A percentile compares a stretch with the other conserved stretches of the same genome.
These are phyloP conservation scores for Craseonycteris thonglongyai DNA, from an alignment of 2,113 vertebrate genomes.

Conservation along the genomic window DNA sequence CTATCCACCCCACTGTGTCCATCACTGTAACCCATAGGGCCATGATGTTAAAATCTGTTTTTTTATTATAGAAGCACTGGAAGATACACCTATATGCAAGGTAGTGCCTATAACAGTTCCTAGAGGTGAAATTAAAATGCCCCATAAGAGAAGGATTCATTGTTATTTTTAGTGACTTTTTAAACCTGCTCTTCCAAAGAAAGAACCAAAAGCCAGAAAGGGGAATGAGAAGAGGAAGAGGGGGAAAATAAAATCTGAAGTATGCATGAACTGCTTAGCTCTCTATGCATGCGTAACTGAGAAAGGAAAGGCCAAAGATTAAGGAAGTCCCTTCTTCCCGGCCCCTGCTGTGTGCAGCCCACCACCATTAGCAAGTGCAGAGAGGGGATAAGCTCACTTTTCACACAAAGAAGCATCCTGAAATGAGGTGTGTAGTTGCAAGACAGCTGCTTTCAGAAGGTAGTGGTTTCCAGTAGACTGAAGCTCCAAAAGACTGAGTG, in stretches of 20 bases:
- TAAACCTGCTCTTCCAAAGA: background rate
- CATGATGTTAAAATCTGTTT: background rate
- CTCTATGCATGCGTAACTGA: background rate
- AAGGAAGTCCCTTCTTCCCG: background rate
- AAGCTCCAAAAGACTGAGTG: background rate
- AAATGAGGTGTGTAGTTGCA: background rate
- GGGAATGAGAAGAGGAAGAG: background rate
- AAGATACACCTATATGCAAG: background rate
- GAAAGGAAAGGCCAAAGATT: background rate
- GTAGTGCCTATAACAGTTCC: background rate
- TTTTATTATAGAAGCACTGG: background rate
- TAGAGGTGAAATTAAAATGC: background rate
- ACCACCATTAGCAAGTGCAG: background rate
- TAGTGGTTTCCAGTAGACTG: background rate
- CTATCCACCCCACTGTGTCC: background rate
- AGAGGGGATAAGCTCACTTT: background rate
- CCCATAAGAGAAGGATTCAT: background rate
- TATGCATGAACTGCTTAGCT: background rate
- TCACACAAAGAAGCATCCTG: background rate
- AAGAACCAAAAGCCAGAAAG: constrained; percentile 15
- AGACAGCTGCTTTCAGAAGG: background rate
- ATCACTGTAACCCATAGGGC: background rate
- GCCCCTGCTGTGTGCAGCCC: background rate
- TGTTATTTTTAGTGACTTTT: background rate
- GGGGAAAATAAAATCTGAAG: background rate